Percentiles rank a stretch among this genome's conserved stretches.
phyloP scores from a whole-genome alignment of 2,797 vertebrate genomes.

The Avahi laniger region DNA sequence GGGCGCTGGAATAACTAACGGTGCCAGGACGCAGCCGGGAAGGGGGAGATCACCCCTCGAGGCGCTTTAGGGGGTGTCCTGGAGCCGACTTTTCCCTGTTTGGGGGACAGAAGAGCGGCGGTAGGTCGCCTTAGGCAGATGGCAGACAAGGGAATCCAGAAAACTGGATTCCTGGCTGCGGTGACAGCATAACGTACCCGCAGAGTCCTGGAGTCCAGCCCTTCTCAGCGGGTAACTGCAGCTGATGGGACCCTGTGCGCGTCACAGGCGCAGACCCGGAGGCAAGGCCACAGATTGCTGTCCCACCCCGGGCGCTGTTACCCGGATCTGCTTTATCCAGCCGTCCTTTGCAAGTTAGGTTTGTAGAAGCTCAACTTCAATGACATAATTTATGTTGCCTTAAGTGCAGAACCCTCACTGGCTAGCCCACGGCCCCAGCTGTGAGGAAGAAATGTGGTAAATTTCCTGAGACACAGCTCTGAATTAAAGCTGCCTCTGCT shows the following conservation, averaged over 20 bases:
- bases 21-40: background rate
- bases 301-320: background rate
- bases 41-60: background rate
- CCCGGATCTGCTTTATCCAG: background rate
- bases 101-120: background rate
- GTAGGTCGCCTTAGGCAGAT: background rate
- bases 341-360: background rate
- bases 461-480: background rate
- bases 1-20: background rate
- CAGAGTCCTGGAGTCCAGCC: background rate
- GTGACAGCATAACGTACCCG: background rate
- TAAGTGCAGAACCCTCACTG: background rate
- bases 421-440: background rate
- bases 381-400: background rate
- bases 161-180: background rate
- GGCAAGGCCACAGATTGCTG: background rate
- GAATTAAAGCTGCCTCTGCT: background rate
- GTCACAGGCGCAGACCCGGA: background rate
- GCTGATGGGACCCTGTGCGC: background rate
- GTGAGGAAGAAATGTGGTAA: background rate
- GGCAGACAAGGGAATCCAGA: background rate
- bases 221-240: background rate
- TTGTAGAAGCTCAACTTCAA: background rate
- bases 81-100: background rate
- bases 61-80: background rate